Base-by-base conservation (phyloP, 1,140 invertebrate genomes). In the Calephelis virginiensis region DNA sequence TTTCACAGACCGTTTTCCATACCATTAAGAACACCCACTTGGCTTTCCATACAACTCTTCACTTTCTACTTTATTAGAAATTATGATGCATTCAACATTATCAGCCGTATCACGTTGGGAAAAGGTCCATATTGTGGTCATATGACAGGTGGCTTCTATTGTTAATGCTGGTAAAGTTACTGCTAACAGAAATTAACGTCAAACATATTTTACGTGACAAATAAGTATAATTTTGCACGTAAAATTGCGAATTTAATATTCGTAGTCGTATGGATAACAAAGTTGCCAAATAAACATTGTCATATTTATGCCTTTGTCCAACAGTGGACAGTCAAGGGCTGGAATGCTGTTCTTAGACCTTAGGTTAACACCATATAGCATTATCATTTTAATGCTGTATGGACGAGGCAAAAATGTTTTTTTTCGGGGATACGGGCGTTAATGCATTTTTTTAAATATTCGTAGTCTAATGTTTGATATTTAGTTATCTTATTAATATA, bases 131-230 rank as follows among this genome's bases (percentile, higher is more conserved):
- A 59, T 59, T 59, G 53, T 59, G 11, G 12, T 59, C 3, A 28
- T 38, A 6, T 59, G 53, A 59, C 53, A 59, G 53, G 53, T 59
- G 28, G 28, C 28, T 37, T 37, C 53, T 12, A 59, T 59, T 59
- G 53, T 59, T 59, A 59, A 37, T 37, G 37, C 28, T 59, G 28
- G 53, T 59, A 37, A 59, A 59, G 53, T 59, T 59, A 59, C 53
- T 59, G 37, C 53, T 59, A 38, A 59, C 56, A 59, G 56, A 59
- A 59, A 59, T 59, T 59, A 59, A 38, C 56, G 28, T 59, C 56
- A 59, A 28, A 59, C 56, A 59, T 59, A 59, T 59, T 59, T 38
- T 37, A 59, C 56, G 56, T 59, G 56, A 59, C 56, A 59, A 59
- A 59, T 38, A 37, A 37, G 11, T 37, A 37, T 59, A 59, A 59